phyloP scores from a whole-genome alignment of 2,888 invertebrate species.

The Pandemis corylana region DNA sequence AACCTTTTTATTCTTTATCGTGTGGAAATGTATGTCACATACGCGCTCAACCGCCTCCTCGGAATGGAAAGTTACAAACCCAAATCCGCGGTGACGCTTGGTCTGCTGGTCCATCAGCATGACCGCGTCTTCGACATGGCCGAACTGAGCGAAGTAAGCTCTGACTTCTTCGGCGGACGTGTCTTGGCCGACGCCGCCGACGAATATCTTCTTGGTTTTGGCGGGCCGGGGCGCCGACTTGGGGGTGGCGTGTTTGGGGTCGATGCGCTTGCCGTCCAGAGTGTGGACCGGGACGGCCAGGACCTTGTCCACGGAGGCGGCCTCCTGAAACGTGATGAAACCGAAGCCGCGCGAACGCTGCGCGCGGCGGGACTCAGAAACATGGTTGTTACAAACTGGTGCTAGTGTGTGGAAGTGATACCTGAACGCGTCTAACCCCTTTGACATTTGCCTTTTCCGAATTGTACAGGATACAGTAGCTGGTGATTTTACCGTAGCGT shows the following conservation, averaged over 20 bases:
- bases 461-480: too few relatives aligned
- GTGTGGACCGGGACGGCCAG: slow-evolving; percentile 96
- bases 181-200: slow-evolving; percentile 96
- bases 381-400: not conserved
- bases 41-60: slow-evolving; percentile 96
- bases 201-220: slow-evolving; percentile 96
- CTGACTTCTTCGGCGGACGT: slow-evolving; percentile 96
- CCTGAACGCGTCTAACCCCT: not conserved
- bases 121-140: slow-evolving; percentile 95
- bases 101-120: slow-evolving; percentile 98
- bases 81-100: slow-evolving; percentile 95
- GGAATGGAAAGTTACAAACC: slow-evolving; percentile 96
- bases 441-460: too few relatives aligned
- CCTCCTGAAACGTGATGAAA: slow-evolving; percentile 97
- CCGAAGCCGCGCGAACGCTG: slow-evolving; percentile 98
- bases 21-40: slow-evolving; percentile 97
- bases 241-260: slow-evolving; percentile 96
- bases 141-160: slow-evolving; percentile 95
- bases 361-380: slow-evolving; percentile 69
- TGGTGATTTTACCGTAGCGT: too few relatives aligned
- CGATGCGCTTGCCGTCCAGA: slow-evolving; percentile 96
- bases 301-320: slow-evolving; percentile 95
- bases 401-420: not conserved
- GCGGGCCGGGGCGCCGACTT: slow-evolving; percentile 95
- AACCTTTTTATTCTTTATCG: slow-evolving; percentile 95